Evolutionary conservation across 2,888 invertebrate genomes (phyloP), one percentile per base, ranked within the genome.

Genomic region (Gymnosoma rotundatum): DNA sequence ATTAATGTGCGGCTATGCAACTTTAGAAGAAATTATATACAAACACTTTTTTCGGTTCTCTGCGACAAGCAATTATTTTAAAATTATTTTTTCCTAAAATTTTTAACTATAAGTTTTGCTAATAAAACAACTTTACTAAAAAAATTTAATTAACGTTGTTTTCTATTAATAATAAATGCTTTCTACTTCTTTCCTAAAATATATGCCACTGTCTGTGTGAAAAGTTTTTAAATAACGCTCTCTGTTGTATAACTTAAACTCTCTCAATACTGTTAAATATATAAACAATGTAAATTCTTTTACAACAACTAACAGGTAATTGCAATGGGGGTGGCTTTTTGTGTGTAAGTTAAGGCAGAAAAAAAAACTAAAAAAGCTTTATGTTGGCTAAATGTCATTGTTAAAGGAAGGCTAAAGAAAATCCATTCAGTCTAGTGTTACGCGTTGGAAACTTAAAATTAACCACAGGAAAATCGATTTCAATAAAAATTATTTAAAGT

Each of bases 381-480:
- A 69, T 69, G 54, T 76, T 64, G 20, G 73, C 63, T 75, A 84
- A 84, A 74, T 74, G 73, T 78, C 73, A 74, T 60, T 74, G 73
- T 81, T 74, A 74, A 78, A 74, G 78, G 48, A 81, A 70, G 81
- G 70, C 81, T 70, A 73, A 78, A 66, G 63, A 78, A 84, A 66
- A 74, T 66, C 25, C 25, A 61, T 74, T 84, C 74, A 81, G 84
- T 84, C 64, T 78, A 67, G 78, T 74, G 74, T 84, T 78, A 81
- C 64, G 72, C 79, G 70, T 83, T 80, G 83, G n/a, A 72, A 80
- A 67, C 61, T 58, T 74, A 60, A 69, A 81, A 80, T 73, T 61
- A 74, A 70, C 63, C 74, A 81, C 84, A 81, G 78, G 36, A 70
- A 84, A 84, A 84, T 84, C 84, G 70, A 84, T 78, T 69, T 50